These are phyloP conservation scores for Pseudanteris insignis DNA, from an alignment of 2,888 invertebrate genomes.

Conservation along the genomic window DNA sequence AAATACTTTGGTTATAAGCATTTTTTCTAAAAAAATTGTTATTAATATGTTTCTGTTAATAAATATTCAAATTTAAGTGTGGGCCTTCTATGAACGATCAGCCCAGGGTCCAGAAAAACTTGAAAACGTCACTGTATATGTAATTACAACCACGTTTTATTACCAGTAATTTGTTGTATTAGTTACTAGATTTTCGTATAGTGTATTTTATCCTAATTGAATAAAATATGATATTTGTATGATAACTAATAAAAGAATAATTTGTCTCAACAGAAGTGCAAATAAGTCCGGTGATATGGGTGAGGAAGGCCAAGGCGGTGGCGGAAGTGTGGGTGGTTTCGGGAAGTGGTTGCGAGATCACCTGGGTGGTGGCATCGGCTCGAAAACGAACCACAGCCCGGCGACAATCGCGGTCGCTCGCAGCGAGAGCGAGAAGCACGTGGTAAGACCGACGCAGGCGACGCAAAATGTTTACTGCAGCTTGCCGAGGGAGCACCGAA, in stretches of 20 bases:
- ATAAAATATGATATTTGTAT: neutral
- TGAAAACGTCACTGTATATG: too few relatives aligned
- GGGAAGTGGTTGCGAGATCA: slow-evolving; percentile 64
- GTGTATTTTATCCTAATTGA: neutral
- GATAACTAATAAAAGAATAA: neutral
- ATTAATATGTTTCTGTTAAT: too few relatives aligned
- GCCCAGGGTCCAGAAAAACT: too few relatives aligned
- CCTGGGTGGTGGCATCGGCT: slow-evolving; percentile 53
- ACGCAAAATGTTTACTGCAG: slow-evolving; percentile 63
- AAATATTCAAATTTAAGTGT: too few relatives aligned
- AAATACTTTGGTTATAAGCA: too few relatives aligned
- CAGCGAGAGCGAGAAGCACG: slow-evolving; percentile 46
- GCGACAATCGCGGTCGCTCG: slow-evolving; percentile 17
- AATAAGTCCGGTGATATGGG: slow-evolving; percentile 17
- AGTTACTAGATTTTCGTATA: too few relatives aligned
- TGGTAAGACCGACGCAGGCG: slow-evolving; percentile 50
- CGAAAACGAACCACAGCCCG: slow-evolving; percentile 26
- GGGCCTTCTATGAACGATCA: too few relatives aligned
- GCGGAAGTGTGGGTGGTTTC: slow-evolving; percentile 53
- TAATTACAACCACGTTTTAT: too few relatives aligned
- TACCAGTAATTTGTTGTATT: too few relatives aligned
- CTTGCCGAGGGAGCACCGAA: slow-evolving; percentile 57
- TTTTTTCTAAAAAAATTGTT: too few relatives aligned
- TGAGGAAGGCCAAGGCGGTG: slow-evolving; percentile 11
- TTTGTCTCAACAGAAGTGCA: slow-evolving; percentile 14